phyloP scores from a whole-genome alignment of 2,888 invertebrate genomes.

The Hypomecis atomaria region DNA sequence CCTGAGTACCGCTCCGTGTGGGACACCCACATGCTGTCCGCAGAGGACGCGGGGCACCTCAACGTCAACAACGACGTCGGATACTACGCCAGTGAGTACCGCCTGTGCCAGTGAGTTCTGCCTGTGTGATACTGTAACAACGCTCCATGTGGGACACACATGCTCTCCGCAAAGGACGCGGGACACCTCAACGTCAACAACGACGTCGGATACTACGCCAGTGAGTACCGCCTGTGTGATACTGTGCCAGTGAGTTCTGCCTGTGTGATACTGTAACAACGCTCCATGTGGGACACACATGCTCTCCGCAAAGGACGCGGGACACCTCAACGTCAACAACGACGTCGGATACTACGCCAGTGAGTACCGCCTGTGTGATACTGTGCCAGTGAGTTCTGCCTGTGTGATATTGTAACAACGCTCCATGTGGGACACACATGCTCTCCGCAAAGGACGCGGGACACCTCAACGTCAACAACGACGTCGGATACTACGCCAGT shows the following conservation, averaged over 20 bases:
- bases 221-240: constrained; percentile 79
- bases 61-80: constrained; percentile 97
- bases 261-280: too few species aligned
- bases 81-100: constrained; percentile 92
- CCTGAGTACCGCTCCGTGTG: constrained; percentile 94
- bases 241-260: constrained; percentile 83
- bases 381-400: constrained; percentile 84
- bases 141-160: constrained; percentile 96
- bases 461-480: constrained; percentile 95
- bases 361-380: constrained; percentile 71
- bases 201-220: constrained; percentile 96
- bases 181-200: constrained; percentile 96
- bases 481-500: constrained; percentile 96
- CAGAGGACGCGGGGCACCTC: constrained; percentile 94
- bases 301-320: constrained; percentile 94
- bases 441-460: constrained; percentile 94
- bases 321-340: constrained; percentile 95
- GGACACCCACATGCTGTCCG: constrained; percentile 95
- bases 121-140: too few species aligned
- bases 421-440: constrained; percentile 97
- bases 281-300: constrained; percentile 97
- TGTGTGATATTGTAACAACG: too few species aligned
- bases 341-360: constrained; percentile 97
- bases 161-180: constrained; percentile 94
- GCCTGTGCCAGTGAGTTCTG: constrained; percentile 82